Evolutionary conservation across 1,140 invertebrate genomes (phyloP).

Genomic region (Bacillus rossius): DNA sequence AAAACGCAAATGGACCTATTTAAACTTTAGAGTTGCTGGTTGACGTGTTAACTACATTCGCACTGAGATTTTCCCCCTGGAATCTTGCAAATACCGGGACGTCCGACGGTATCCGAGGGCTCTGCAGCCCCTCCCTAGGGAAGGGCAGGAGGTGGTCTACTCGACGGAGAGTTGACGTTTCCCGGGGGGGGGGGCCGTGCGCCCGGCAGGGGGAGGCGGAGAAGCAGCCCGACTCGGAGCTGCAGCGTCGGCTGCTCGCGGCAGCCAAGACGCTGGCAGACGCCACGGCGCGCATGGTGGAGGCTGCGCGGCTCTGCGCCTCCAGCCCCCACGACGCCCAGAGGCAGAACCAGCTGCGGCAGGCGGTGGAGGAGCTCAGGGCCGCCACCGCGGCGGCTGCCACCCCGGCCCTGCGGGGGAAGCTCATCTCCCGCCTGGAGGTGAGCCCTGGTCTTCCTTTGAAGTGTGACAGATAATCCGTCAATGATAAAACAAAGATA

Average conservation of each 20-base stretch:
- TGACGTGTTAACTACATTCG: no score
- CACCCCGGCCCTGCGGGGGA: conserved; percentile 70
- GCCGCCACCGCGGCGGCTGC: conserved; percentile 82
- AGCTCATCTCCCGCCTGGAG: conserved; percentile 69
- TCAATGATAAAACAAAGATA: neutral
- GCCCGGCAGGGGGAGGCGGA: conserved; percentile 85
- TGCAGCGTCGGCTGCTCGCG: conserved; percentile 82
- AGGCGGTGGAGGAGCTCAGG: conserved; percentile 87
- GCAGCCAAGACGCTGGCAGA: conserved; percentile 92
- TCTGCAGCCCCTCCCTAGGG: no score
- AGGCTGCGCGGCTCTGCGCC: conserved; percentile 90
- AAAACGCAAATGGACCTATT: no score
- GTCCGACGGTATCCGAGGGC: no score
- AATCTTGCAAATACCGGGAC: no score
- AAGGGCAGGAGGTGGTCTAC: no score
- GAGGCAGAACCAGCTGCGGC: conserved; percentile 76
- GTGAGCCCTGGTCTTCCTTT: conserved; percentile 31
- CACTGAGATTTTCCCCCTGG: no score
- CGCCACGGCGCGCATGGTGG: conserved; percentile 93
- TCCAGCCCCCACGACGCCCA: conserved; percentile 75
- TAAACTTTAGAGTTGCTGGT: no score
- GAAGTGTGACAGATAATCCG: neutral
- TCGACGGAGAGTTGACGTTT: no score
- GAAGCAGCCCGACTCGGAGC: conserved; percentile 77
- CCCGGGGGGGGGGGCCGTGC: no score